These are phyloP conservation scores for Drosophila trichaetosa DNA, from an alignment of 2,888 invertebrate species.

Conservation along the genomic window DNA sequence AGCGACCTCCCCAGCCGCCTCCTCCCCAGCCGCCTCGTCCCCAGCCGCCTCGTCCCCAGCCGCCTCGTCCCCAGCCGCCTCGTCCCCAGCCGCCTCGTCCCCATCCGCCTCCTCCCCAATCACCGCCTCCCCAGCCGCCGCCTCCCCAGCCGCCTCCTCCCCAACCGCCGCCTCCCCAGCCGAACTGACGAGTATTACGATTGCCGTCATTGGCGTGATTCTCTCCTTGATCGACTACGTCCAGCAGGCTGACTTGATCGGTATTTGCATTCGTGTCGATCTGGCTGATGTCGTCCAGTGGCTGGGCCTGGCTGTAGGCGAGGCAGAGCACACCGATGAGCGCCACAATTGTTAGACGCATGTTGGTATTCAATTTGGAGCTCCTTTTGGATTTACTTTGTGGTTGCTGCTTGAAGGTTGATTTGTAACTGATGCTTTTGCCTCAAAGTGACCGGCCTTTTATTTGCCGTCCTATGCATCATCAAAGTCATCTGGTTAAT, in stretches of 20 bases:
- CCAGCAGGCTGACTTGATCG: conserved; percentile 28
- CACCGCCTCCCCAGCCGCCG: conserved; percentile 20
- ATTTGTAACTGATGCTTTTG: conserved; percentile 33
- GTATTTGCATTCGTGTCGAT: conserved; percentile 12
- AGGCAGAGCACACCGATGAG: conserved; percentile 51
- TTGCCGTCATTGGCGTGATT: conserved; percentile 1
- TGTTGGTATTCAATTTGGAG: conserved; percentile 21
- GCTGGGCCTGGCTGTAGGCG: conserved; percentile 37
- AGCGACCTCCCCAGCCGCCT: neutral
- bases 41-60: neutral
- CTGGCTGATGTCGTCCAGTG: conserved; percentile 18
- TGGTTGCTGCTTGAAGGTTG: conserved; percentile 5
- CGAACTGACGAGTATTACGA: neutral
- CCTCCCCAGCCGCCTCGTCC: conserved; percentile 2
- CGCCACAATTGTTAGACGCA: conserved; percentile 61
- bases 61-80: conserved; percentile 2
- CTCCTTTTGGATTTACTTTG: conserved; percentile 4
- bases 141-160: conserved; percentile 16
- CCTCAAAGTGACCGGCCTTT: conserved; percentile 20
- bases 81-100: neutral
- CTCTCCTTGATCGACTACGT: conserved; percentile 52
- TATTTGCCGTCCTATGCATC: conserved; percentile 15
- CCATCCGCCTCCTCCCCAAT: conserved; percentile 16
- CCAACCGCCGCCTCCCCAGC: neutral
- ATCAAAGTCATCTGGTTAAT: conserved; percentile 5